Conservation (phyloP, 1,140 invertebrate species). For the Neuroterus valhalla region DNA sequence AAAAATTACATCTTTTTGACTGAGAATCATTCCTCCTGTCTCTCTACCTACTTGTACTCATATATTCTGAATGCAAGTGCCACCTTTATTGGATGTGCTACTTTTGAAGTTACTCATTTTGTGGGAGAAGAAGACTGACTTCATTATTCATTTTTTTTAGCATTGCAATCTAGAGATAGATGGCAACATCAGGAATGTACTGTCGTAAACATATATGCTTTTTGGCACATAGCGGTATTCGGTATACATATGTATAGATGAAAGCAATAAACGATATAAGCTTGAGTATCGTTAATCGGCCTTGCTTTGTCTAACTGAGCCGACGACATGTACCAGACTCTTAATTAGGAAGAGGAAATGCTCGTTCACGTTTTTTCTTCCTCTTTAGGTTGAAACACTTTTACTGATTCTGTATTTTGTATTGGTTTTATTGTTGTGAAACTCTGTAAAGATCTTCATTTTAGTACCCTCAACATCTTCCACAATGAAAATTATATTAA, state of each 20-base stretch:
- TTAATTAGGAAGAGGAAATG: constrained; percentile 33
- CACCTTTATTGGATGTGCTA: constrained; percentile 30
- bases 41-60: constrained; percentile 4
- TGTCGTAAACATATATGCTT: no score
- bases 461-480: no score
- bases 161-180: no score
- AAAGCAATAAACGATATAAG: constrained; percentile 20
- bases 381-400: constrained; percentile 23
- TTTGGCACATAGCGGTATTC: no score
- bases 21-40: constrained; percentile 7
- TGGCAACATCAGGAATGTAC: no score
- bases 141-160: no score
- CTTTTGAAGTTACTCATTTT: constrained; percentile 6
- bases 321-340: constrained; percentile 8
- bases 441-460: no score
- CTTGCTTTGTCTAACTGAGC: constrained; percentile 40
- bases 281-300: neutral
- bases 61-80: neutral
- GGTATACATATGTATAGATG: neutral
- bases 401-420: constrained; percentile 59
- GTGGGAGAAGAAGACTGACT: neutral
- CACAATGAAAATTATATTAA: no score
- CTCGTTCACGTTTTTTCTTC: constrained; percentile 17
- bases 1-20: constrained; percentile 18
- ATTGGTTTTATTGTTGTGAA: no score